A percentile compares a stretch with the other conserved stretches of the same genome.
Conservation (phyloP, 2,113 vertebrate genomes). For the Apistogramma diplotaenia region DNA sequence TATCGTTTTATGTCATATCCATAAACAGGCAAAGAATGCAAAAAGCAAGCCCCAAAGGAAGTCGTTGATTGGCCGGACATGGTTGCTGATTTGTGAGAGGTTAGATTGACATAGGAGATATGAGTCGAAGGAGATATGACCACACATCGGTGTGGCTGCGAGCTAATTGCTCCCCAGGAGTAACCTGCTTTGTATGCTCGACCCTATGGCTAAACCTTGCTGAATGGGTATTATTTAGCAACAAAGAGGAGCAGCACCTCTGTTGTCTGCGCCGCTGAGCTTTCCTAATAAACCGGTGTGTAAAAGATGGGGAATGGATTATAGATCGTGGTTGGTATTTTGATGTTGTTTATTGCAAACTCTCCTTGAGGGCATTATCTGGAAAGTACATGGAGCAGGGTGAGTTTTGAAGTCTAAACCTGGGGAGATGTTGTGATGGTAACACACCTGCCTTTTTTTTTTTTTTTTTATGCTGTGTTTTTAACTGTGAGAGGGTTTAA, state of each 20-base stretch:
- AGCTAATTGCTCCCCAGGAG: conserved; percentile 66
- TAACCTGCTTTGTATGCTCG: conserved; percentile 42
- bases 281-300: conserved; percentile 50
- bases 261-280: conserved; percentile 55
- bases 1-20: not conserved
- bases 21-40: not conserved
- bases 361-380: conserved; percentile 41
- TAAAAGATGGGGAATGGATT: conserved; percentile 50
- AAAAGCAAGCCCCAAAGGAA: not conserved
- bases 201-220: conserved; percentile 57
- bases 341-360: conserved; percentile 63
- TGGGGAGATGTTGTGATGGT: conserved; percentile 2
- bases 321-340: conserved; percentile 56
- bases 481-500: too few relatives aligned
- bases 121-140: conserved; percentile 35
- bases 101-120: conserved; percentile 24
- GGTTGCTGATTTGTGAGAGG: conserved; percentile 36
- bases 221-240: conserved; percentile 59
- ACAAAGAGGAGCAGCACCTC: conserved; percentile 64
- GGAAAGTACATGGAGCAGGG: conserved; percentile 23
- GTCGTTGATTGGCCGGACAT: conserved; percentile 19
- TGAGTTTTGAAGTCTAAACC: conserved; percentile 27
- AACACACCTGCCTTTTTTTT: too few relatives aligned
- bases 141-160: conserved; percentile 33
- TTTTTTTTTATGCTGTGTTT: too few relatives aligned